Evolutionary conservation across 2,797 vertebrate species (phyloP).

Genomic region (Tokudaia tokunoshimensis): DNA sequence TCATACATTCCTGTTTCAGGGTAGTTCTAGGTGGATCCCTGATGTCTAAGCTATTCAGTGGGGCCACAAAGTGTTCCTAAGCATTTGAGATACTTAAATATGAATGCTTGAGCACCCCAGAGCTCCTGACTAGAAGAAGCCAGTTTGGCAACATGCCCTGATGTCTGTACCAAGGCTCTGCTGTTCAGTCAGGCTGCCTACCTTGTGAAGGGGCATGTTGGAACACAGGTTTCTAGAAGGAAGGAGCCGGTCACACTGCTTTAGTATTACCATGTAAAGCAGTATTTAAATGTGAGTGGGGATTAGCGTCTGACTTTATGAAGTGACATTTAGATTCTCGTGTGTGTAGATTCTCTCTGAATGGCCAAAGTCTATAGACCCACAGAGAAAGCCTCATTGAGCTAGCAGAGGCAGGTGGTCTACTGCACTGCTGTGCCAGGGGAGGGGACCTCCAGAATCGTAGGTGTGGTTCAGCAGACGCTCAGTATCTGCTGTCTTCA

Average conservation of each 20-base stretch:
- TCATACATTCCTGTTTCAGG: not conserved
- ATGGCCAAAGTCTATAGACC: fast-evolving
- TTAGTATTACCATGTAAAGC: not conserved
- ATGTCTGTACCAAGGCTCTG: not conserved
- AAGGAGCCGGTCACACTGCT: not conserved
- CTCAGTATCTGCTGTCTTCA: not conserved
- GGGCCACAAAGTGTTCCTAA: not conserved
- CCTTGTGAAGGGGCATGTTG: not conserved
- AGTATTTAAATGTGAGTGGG: not conserved
- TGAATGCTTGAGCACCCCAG: not conserved
- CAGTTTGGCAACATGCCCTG: not conserved
- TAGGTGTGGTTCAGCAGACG: not conserved
- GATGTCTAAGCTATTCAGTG: not conserved
- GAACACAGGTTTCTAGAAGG: not conserved
- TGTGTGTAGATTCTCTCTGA: not conserved
- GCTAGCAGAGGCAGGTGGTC: not conserved
- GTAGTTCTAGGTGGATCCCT: not conserved
- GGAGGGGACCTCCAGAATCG: not conserved
- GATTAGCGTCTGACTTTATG: not conserved
- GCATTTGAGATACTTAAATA: not conserved
- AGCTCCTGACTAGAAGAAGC: not conserved
- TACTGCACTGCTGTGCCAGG: not conserved
- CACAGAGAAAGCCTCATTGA: not conserved
- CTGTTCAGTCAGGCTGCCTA: not conserved
- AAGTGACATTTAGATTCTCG: not conserved